These are phyloP conservation scores for Hippolais icterina DNA, from an alignment of 2,113 vertebrate species.

Conservation along the genomic window DNA sequence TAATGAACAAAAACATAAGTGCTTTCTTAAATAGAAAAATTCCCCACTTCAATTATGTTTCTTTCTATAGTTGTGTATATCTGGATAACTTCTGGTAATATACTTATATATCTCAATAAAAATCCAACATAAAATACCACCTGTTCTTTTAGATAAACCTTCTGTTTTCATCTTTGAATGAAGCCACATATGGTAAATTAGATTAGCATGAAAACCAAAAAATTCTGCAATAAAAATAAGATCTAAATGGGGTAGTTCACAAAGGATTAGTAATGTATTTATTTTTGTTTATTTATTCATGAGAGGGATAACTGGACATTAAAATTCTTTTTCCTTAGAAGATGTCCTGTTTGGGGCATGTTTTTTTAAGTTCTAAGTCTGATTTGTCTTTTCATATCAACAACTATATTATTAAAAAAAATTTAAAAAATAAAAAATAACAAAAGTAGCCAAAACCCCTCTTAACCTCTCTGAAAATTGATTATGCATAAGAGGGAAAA, in stretches of 20 bases:
- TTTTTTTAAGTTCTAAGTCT: not conserved
- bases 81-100: not conserved
- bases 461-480: not conserved
- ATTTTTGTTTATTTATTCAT: not conserved
- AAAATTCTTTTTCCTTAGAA: not conserved
- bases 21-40: not conserved
- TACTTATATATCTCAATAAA: not conserved
- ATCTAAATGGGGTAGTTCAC: not conserved
- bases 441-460: accelerated
- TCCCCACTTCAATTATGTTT: not conserved
- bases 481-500: not conserved
- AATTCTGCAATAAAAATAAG: not conserved
- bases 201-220: not conserved
- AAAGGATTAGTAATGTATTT: not conserved
- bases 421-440: too few species aligned
- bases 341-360: not conserved
- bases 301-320: not conserved
- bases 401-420: accelerated
- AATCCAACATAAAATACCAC: not conserved
- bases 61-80: not conserved
- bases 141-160: constrained; percentile 24
- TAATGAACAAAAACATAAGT: not conserved
- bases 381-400: not conserved
- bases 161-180: not conserved
- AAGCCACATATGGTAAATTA: not conserved